Evolutionary conservation across 1,140 invertebrate genomes (phyloP), one percentile per base, ranked within the genome.

Genomic region (Orussus abietinus): DNA sequence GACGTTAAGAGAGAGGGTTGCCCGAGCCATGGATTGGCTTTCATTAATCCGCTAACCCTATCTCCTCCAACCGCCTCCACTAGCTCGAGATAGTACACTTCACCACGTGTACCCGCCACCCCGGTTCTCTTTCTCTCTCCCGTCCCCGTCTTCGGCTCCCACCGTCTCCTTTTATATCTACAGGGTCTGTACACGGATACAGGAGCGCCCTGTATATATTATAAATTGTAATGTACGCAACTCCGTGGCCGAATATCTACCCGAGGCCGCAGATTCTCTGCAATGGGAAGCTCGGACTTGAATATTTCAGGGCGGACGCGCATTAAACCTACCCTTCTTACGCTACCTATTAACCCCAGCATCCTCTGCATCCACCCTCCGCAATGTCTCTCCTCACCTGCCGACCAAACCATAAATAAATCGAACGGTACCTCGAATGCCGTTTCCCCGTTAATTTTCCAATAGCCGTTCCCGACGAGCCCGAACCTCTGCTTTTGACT

Each of bases 261-360:
- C 46, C 52, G 51, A 49, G 42, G 53, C 59, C 63, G 57, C 60
- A 61, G 65, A 69, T 69, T 62, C 55, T 53, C 47, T 41, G 49
- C 49, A 62, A 57, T 59, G 40, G 58, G 58, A 57, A 64, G 63
- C 38, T 40, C 33, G 56, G 42, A 58, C 47, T 61, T 73, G 67
- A 72, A 69, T 73, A 73, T 72, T 73, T 73, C 57, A 72, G 54
- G 45, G 47, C 50, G 51, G 47, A 47, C 59, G 54, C 58, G 50
- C 66, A 66, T 71, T 69, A 70, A 69, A 66, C 62, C 62, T 55
- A 67, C 67, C 67, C 69, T 71, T 66, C 67, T 67, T 72, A 65
- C 57, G 49, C 55, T 60, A 55, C 61, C 64, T 70, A 72, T 72
- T 73, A 73, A 67, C 65, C 69, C 65, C 58, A 52, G 51, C 62